Percentiles rank a stretch among this genome's conserved stretches.
phyloP scores from a whole-genome alignment of 2,888 invertebrate genomes.

The Drosophila longiperda region DNA sequence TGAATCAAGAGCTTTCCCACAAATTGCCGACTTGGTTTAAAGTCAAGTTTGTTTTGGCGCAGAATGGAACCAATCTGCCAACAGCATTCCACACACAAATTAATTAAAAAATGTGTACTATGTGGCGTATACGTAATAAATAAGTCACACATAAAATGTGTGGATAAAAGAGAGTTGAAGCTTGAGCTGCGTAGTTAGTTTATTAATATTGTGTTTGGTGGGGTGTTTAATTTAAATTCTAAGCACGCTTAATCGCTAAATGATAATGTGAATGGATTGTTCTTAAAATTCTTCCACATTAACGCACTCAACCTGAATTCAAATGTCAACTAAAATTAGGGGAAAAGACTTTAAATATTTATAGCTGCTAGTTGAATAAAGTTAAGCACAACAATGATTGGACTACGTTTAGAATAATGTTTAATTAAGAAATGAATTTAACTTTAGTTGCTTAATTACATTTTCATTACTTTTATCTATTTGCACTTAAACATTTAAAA shows the following conservation, averaged over 20 bases:
- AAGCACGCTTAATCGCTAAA: conserved; percentile 22
- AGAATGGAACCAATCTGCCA: conserved; percentile 39
- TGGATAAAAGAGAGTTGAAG: background rate
- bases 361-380: background rate
- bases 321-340: background rate
- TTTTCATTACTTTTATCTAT: background rate
- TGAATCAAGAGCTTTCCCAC: background rate
- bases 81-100: conserved; percentile 40
- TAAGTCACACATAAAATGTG: background rate
- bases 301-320: background rate
- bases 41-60: conserved; percentile 31
- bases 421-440: background rate
- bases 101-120: conserved; percentile 34
- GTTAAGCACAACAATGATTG: background rate
- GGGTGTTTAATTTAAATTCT: conserved; percentile 17
- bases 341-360: background rate
- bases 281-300: conserved; percentile 1
- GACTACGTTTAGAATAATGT: background rate
- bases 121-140: conserved; percentile 52
- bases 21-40: background rate
- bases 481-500: background rate
- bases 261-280: conserved; percentile 31
- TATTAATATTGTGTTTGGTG: conserved; percentile 2
- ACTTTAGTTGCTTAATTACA: background rate
- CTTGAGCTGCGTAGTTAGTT: background rate